These are phyloP conservation scores for Indicator maculatus DNA, from an alignment of 2,113 vertebrate genomes.

Conservation along the genomic window DNA sequence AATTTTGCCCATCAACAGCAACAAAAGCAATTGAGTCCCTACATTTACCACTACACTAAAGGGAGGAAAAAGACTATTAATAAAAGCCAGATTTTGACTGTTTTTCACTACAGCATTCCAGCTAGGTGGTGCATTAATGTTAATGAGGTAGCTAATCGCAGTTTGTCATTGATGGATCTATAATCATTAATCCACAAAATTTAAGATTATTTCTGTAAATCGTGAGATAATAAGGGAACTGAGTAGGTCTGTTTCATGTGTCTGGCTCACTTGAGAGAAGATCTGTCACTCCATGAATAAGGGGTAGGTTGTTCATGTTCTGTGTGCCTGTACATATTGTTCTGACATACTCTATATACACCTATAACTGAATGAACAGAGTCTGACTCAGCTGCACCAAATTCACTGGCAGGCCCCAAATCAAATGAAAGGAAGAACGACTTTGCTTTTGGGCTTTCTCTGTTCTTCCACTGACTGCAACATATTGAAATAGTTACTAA, in stretches of 20 bases:
- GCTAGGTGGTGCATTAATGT: background rate
- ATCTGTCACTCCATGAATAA: background rate
- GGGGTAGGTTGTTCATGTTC: background rate
- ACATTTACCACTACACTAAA: background rate
- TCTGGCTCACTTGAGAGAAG: background rate
- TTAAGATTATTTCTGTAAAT: slow-evolving; percentile 25
- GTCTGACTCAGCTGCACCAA: background rate
- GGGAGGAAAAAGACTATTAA: background rate
- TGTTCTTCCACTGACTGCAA: background rate
- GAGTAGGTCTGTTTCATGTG: background rate
- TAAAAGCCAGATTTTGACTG: background rate
- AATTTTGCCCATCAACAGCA: background rate
- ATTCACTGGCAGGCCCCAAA: background rate
- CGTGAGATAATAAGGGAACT: background rate
- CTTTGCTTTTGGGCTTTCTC: background rate
- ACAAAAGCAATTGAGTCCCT: background rate
- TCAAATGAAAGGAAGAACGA: background rate
- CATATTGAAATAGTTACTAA: background rate
- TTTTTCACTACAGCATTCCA: background rate
- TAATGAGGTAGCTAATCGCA: slow-evolving; percentile 4
- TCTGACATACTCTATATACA: background rate
- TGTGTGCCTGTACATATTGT: background rate
- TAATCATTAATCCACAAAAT: background rate
- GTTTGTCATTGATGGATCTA: slow-evolving; percentile 23
- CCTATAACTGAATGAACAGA: background rate